Evolutionary conservation across 2,888 invertebrate species (phyloP), one percentile per base, ranked within the genome.

Genomic region (Nineta flava): DNA sequence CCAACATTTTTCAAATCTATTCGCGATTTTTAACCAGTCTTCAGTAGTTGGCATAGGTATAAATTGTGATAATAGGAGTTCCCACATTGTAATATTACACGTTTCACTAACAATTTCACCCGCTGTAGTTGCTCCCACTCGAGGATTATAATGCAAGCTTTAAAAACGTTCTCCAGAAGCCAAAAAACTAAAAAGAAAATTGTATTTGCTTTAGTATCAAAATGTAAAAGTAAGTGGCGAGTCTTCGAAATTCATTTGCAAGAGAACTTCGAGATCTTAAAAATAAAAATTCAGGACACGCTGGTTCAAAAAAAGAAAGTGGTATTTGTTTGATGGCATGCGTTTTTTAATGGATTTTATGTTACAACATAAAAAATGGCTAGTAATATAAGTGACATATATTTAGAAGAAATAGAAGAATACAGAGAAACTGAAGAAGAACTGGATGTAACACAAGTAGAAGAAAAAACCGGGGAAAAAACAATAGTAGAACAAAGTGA

Each of bases 1-100:
- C 51, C 53, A 53, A 6, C 7, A 10, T 10, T 7, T 32, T 9
- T 32, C 10, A 32, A 32, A 32, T 32, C 7, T n/a, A n/a, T n/a
- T n/a, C n/a, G n/a, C n/a, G n/a, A n/a, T n/a, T n/a, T n/a, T n/a
- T n/a, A n/a, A n/a, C 7, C 32, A 9, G 32, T 7, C 7, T 7
- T 10, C 7, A 32, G 32, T 32, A 32, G 9, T 32, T 32, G 9
- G 9, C 32, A 32, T 32, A 32, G n/a, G n/a, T n/a, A n/a, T n/a
- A n/a, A n/a, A n/a, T n/a, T n/a, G n/a, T n/a, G n/a, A n/a, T n/a
- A n/a, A n/a, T n/a, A n/a, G n/a, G n/a, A n/a, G n/a, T n/a, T n/a
- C n/a, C n/a, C n/a, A n/a, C n/a, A n/a, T n/a, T n/a, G n/a, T 32
- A 32, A 10, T 10, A 10, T 9, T 32, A 32, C 32, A 32, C 10